These are phyloP conservation scores for Leptarthrus brevirostris DNA, from an alignment of 2,888 invertebrate genomes.

Conservation along the genomic window DNA sequence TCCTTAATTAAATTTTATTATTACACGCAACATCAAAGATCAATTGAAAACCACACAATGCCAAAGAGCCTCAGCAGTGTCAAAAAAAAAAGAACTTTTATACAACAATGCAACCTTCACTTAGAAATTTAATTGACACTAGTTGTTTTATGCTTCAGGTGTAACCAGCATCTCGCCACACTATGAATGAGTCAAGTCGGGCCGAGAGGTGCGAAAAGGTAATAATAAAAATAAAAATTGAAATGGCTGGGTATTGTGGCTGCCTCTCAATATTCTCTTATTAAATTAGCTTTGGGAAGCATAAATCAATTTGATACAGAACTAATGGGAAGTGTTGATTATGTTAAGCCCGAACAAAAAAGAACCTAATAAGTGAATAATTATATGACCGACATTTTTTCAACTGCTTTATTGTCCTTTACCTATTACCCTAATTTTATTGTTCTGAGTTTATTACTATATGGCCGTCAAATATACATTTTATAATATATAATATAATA, in stretches of 20 bases:
- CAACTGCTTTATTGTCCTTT: too few relatives aligned
- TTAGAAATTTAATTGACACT: conserved; percentile 41
- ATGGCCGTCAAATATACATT: too few relatives aligned
- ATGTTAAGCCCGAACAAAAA: neutral
- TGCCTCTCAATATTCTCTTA: neutral
- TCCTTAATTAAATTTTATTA: conserved; percentile 34
- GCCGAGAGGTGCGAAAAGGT: conserved; percentile 8
- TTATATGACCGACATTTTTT: too few relatives aligned
- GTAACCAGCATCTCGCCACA: conserved; percentile 14
- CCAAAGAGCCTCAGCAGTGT: neutral
- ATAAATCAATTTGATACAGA: conserved; percentile 20
- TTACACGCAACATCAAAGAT: conserved; percentile 18
- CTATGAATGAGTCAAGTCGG: neutral
- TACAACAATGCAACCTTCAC: conserved; percentile 39
- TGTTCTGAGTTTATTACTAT: too few relatives aligned
- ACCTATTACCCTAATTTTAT: too few relatives aligned
- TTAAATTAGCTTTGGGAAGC: conserved; percentile 7
- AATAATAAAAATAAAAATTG: conserved; percentile 10
- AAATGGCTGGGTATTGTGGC: conserved; percentile 11
- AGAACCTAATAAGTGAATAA: too few relatives aligned
- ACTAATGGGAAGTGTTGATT: conserved; percentile 1
- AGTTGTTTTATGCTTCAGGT: conserved; percentile 39
- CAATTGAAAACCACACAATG: conserved; percentile 22
- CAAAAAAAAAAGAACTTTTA: conserved; percentile 30
- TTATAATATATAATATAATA: too few relatives aligned